These are phyloP conservation scores for Hofmannophila pseudospretella DNA, from an alignment of 2,888 invertebrate species.

Conservation along the genomic window DNA sequence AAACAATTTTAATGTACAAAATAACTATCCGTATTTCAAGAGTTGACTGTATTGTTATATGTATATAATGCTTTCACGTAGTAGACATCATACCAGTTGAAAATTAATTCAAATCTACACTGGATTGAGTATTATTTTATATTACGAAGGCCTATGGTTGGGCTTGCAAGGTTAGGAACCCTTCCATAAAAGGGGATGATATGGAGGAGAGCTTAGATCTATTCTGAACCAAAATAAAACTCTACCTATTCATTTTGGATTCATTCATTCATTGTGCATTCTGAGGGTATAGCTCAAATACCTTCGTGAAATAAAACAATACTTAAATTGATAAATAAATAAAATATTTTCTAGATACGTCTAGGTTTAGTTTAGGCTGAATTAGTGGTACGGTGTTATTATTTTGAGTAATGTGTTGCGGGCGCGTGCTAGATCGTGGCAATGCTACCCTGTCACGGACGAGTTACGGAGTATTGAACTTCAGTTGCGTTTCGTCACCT, in stretches of 20 bases:
- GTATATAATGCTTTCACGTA: constrained; percentile 66
- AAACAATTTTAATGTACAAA: constrained; percentile 9
- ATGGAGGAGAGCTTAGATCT: too few relatives aligned
- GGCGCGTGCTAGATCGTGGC: constrained; percentile 39
- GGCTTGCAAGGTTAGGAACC: too few relatives aligned
- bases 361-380: constrained; percentile 66
- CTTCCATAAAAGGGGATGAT: too few relatives aligned
- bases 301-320: background rate
- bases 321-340: constrained; percentile 20
- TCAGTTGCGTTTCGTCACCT: constrained; percentile 52
- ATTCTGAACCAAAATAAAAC: too few relatives aligned
- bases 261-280: too few relatives aligned
- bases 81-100: constrained; percentile 35
- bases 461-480: too few relatives aligned
- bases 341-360: constrained; percentile 46
- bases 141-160: too few relatives aligned
- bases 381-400: constrained; percentile 56
- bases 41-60: constrained; percentile 55
- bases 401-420: constrained; percentile 53
- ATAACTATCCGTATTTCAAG: constrained; percentile 13
- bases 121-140: constrained; percentile 20
- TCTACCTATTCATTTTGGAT: too few relatives aligned
- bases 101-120: constrained; percentile 29
- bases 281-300: too few relatives aligned
- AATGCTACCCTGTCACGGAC: background rate